These are phyloP conservation scores for Oplegnathus fasciatus DNA, from an alignment of 2,113 vertebrate species.

Conservation along the genomic window DNA sequence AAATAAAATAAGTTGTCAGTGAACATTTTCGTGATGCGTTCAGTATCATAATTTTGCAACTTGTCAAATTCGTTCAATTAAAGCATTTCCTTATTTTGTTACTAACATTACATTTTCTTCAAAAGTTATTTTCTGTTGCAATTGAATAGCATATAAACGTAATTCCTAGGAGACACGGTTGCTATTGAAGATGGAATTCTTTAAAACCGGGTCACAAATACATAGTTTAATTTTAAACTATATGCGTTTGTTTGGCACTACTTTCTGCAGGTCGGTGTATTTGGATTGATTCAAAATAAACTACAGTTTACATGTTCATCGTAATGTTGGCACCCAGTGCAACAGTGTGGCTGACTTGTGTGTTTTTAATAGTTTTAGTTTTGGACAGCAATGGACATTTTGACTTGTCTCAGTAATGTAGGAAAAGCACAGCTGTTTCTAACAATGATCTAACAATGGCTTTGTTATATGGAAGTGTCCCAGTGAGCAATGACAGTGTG, in stretches of 20 bases:
- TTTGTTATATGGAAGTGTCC: not conserved
- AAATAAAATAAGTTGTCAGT: not conserved
- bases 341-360: not conserved
- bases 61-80: too few relatives aligned
- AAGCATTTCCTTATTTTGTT: not conserved
- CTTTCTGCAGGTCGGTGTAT: not conserved
- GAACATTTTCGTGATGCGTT: too few relatives aligned
- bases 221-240: not conserved
- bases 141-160: not conserved
- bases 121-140: too few relatives aligned
- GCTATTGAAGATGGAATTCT: not conserved
- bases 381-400: not conserved
- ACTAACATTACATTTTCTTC: too few relatives aligned
- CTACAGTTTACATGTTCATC: too few relatives aligned
- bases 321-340: not conserved
- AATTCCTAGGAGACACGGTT: not conserved
- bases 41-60: too few relatives aligned
- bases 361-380: constrained; percentile 8
- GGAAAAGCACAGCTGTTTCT: constrained; percentile 4
- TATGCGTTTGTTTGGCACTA: not conserved
- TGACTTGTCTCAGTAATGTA: not conserved
- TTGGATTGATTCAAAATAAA: not conserved
- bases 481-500: not conserved
- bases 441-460: not conserved
- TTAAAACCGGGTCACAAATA: not conserved